Percentiles rank a stretch among this genome's conserved stretches.
These are phyloP conservation scores for Beris morrisii DNA, from an alignment of 2,888 invertebrate species.

Conservation along the genomic window DNA sequence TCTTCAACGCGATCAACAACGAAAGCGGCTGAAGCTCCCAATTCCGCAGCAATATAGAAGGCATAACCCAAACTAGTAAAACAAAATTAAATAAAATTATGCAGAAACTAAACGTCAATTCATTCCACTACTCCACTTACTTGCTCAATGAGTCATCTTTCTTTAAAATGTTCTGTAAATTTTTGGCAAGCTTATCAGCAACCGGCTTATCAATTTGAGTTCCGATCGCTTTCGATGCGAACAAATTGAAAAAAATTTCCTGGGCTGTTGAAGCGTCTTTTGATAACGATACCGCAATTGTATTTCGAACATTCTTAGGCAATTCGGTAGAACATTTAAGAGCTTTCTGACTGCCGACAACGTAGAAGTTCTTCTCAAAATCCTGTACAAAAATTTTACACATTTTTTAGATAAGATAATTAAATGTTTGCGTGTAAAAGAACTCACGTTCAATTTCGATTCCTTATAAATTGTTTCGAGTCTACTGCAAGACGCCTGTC, in stretches of 20 bases:
- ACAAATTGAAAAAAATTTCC: constrained; percentile 75
- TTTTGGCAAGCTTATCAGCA: constrained; percentile 69
- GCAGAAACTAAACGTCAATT: too few species aligned
- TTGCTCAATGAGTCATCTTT: constrained; percentile 79
- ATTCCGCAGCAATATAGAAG: constrained; percentile 77
- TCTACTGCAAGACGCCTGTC: constrained; percentile 59
- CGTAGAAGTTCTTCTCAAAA: constrained; percentile 66
- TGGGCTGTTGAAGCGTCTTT: constrained; percentile 67
- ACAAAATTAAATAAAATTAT: constrained; percentile 25
- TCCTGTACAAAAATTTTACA: constrained; percentile 43
- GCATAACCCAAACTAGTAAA: constrained; percentile 76
- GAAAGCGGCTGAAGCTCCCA: constrained; percentile 65
- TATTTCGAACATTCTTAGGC: constrained; percentile 58
- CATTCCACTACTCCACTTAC: constrained; percentile 52
- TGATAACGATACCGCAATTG: constrained; percentile 64
- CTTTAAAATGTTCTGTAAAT: constrained; percentile 75
- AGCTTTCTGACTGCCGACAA: constrained; percentile 65
- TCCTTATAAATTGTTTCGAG: constrained; percentile 47
- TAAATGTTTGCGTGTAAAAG: background rate
- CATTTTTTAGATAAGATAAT: background rate
- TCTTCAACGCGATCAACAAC: constrained; percentile 76
- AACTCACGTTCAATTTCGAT: constrained; percentile 59
- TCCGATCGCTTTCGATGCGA: constrained; percentile 68
- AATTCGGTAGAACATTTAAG: constrained; percentile 61
- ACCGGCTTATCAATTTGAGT: constrained; percentile 68